Evolutionary conservation across 2,113 vertebrate genomes (phyloP).

Genomic region (Lates calcarifer): DNA sequence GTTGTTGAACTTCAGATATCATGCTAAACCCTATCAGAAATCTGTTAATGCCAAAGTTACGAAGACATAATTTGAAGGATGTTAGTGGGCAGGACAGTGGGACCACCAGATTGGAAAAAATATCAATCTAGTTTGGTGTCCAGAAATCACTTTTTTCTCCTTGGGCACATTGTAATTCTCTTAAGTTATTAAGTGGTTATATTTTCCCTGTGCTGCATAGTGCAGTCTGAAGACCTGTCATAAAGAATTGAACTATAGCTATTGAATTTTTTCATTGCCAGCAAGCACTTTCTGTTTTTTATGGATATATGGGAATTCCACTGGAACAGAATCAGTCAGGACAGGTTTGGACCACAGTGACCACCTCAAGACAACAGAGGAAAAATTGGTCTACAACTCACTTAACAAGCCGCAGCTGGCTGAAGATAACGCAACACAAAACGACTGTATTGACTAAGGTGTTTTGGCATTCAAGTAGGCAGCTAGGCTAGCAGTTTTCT

Average conservation of each 20-base stretch:
- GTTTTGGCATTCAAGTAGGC: constrained; percentile 57
- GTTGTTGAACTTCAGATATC: constrained; percentile 10
- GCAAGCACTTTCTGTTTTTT: constrained; percentile 19
- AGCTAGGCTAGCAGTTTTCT: constrained; percentile 46
- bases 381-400: constrained; percentile 34
- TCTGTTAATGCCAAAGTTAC: constrained; percentile 13
- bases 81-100: background rate
- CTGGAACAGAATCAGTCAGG: constrained; percentile 54
- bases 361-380: constrained; percentile 48
- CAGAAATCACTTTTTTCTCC: background rate
- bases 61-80: background rate
- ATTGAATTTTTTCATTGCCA: constrained; percentile 16
- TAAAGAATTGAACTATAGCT: constrained; percentile 30
- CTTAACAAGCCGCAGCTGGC: constrained; percentile 67
- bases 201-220: constrained; percentile 9
- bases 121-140: background rate
- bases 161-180: background rate
- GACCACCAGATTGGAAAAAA: background rate
- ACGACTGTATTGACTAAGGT: constrained; percentile 60
- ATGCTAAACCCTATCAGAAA: background rate
- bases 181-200: background rate
- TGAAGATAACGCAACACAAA: constrained; percentile 33
- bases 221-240: constrained; percentile 37
- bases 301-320: constrained; percentile 29
- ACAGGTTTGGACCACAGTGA: constrained; percentile 43